Evolutionary conservation across 2,797 vertebrate species (phyloP).

Genomic region (Pseudocheirus occidentalis): DNA sequence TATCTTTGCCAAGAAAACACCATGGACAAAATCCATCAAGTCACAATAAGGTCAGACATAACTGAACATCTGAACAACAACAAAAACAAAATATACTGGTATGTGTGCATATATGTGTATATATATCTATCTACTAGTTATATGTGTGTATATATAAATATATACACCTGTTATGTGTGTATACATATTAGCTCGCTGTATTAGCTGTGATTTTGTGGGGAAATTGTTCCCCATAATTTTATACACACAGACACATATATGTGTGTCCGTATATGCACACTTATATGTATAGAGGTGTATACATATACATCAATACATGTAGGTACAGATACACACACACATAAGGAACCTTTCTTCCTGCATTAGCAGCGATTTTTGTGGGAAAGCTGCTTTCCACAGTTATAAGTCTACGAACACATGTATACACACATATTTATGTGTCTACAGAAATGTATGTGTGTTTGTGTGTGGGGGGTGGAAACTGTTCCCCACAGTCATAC

Average conservation of each 20-base stretch:
- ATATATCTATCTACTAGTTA: background rate
- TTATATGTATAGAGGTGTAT: background rate
- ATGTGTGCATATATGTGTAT: background rate
- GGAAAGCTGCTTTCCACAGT: background rate
- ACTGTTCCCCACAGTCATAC: background rate
- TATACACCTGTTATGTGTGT: background rate
- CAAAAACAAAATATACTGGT: background rate
- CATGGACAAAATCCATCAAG: background rate
- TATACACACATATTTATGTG: background rate
- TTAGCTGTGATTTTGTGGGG: background rate
- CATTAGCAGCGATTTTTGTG: background rate
- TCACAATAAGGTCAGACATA: background rate
- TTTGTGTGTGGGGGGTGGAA: too few relatives aligned
- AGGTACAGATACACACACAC: too few relatives aligned
- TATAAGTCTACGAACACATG: background rate
- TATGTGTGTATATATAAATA: background rate
- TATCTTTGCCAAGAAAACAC: background rate
- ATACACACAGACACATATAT: too few relatives aligned
- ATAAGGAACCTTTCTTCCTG: background rate
- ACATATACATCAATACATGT: background rate
- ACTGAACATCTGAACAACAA: background rate
- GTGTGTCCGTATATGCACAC: too few relatives aligned
- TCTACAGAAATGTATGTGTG: background rate
- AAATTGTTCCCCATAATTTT: background rate
- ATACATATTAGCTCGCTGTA: background rate